Evolutionary conservation across 1,140 invertebrate species (phyloP).

Genomic region (Zaprionus ghesquierei): DNA sequence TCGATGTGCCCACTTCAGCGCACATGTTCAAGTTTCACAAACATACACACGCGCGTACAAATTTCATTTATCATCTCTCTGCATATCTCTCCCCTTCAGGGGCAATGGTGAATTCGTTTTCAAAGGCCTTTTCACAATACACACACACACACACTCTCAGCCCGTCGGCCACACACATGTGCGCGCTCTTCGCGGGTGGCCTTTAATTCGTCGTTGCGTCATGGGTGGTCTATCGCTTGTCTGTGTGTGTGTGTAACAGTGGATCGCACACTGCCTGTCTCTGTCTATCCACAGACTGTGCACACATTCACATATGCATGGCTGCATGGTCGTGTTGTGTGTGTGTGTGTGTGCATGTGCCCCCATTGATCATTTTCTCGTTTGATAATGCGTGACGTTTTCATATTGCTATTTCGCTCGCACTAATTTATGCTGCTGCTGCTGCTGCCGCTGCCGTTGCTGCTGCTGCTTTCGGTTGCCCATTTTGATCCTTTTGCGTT

Average conservation of each 20-base stretch:
- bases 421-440: constrained; percentile 62
- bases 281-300: background rate
- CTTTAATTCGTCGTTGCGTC: constrained; percentile 66
- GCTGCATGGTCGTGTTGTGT: background rate
- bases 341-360: constrained; percentile 39
- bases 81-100: constrained; percentile 36
- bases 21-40: constrained; percentile 54
- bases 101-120: constrained; percentile 55
- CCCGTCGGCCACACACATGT: constrained; percentile 24
- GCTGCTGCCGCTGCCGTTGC: constrained; percentile 9
- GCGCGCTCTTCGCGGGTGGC: constrained; percentile 64
- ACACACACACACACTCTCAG: constrained; percentile 2
- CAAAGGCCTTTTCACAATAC: constrained; percentile 51
- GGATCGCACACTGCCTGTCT: constrained; percentile 16
- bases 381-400: constrained; percentile 76
- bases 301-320: background rate
- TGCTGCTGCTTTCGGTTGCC: constrained; percentile 39
- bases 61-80: constrained; percentile 31
- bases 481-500: constrained; percentile 63
- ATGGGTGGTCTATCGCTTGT: constrained; percentile 60
- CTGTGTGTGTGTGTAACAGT: constrained; percentile 20
- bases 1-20: constrained; percentile 50
- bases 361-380: constrained; percentile 75
- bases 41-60: background rate
- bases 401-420: constrained; percentile 51